phyloP scores from a whole-genome alignment of 92 coral and sea anemone species.

The Siderastrea siderea region DNA sequence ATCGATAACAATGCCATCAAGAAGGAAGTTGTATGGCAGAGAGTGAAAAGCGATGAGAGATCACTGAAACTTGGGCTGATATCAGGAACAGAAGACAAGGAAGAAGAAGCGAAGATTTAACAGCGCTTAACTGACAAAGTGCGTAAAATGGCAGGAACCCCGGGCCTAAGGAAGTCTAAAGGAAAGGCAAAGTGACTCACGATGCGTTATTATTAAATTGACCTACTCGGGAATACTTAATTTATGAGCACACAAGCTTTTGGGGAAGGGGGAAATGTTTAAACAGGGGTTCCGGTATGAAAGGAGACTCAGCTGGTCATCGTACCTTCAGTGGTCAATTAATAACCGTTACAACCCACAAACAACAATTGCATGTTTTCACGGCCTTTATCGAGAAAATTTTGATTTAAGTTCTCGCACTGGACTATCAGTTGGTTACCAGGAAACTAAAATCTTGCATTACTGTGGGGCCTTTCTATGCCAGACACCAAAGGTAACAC shows the following conservation, averaged over 20 bases:
- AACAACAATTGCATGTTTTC: neutral
- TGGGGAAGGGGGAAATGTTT: neutral
- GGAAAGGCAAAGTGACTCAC: too few relatives aligned
- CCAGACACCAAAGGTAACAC: neutral
- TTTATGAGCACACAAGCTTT: neutral
- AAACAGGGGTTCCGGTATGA: neutral
- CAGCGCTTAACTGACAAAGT: too few relatives aligned
- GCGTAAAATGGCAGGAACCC: too few relatives aligned
- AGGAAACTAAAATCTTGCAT: neutral
- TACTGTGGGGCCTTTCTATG: slow-evolving; percentile 1
- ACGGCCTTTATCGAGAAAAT: too few relatives aligned
- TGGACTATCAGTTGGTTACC: neutral
- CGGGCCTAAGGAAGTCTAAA: too few relatives aligned
- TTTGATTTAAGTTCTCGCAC: neutral
- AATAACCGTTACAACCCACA: neutral
- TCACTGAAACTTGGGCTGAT: too few relatives aligned
- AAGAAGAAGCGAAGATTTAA: too few relatives aligned
- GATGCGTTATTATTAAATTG: too few relatives aligned
- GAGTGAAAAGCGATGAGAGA: slow-evolving; percentile 26
- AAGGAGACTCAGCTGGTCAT: neutral
- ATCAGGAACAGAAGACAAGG: too few relatives aligned
- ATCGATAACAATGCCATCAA: slow-evolving; percentile 25
- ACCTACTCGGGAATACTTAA: too few relatives aligned
- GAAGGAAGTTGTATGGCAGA: slow-evolving; percentile 50
- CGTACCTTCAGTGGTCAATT: neutral